phyloP scores from a whole-genome alignment of 1,140 invertebrate genomes.

The Euura saliciscinereae region DNA sequence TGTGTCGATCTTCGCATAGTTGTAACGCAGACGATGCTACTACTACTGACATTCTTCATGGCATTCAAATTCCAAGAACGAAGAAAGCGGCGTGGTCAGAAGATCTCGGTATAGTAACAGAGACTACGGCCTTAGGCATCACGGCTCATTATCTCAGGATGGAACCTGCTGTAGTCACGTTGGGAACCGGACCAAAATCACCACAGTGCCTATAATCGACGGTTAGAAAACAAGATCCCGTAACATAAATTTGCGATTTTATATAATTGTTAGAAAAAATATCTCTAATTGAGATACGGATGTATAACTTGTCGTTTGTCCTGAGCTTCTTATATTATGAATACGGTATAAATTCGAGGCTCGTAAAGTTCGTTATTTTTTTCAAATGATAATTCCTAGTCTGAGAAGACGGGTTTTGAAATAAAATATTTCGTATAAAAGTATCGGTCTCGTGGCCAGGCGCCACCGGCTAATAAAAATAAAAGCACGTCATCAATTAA shows the following conservation, averaged over 20 bases:
- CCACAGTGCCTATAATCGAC: not conserved
- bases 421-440: not conserved
- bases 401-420: not conserved
- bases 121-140: not conserved
- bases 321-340: too few relatives aligned
- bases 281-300: too few relatives aligned
- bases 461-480: slow-evolving; percentile 5
- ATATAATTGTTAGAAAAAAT: too few relatives aligned
- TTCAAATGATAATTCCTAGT: not conserved
- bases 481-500: not conserved
- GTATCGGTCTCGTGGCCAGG: not conserved
- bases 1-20: too few relatives aligned
- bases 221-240: not conserved
- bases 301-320: too few relatives aligned
- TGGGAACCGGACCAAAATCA: not conserved
- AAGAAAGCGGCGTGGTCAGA: not conserved
- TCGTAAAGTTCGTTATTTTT: too few relatives aligned
- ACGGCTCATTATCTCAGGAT: slow-evolving; percentile 4
- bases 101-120: not conserved
- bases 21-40: too few relatives aligned
- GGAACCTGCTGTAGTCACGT: not conserved
- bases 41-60: too few relatives aligned
- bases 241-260: too few relatives aligned
- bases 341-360: too few relatives aligned
- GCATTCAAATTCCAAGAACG: not conserved